Evolutionary conservation across 2,888 invertebrate genomes (phyloP), one percentile per base, ranked within the genome.

Genomic region (Eubasilissa splendida): DNA sequence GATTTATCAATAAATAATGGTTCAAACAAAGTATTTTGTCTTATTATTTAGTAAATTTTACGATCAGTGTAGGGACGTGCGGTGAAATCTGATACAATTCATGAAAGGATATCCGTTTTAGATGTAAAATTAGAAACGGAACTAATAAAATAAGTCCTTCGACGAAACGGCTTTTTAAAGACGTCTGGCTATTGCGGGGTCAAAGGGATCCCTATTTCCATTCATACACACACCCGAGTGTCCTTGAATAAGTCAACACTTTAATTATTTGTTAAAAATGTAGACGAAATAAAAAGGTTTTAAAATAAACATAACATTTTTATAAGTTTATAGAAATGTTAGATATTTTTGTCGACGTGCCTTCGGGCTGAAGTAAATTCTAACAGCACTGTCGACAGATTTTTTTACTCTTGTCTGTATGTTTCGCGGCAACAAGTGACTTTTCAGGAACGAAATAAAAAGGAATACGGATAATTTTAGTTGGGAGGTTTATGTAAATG

Each of bases 101-200:
- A 7, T n/a, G 60, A 22, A 22, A 42, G 75, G 75, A 75, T 75
- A 75, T 75, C 75, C 75, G 75, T 60, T 75, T 75, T 59, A 50
- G 50, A 52, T 75, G 52, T 60, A 60, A 75, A 74, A 33, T 33
- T 58, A 14, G 58, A 58, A 22, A 75, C 75, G 75, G 75, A 75
- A 75, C 75, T 75, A 75, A 75, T 75, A 75, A 75, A 75, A 60
- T 9, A n/a, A 33, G 75, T 60, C 75, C 60, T 75, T 75, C 75
- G 75, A 22, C 59, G 75, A 60, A 75, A 75, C 60, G 59, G 54
- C 54, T 71, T 56, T 56, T 56, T 71, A 68, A 68, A 50, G 68
- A 50, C 68, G 68, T 14, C 68, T 33, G 68, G 42, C n/a, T 9
- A 10, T 68, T 68, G 63, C n/a, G 50, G 52, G 68, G 68, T 68